Conservation (phyloP, 35 echinoderm and acorn worm species). For the Apostichopus japonicus region DNA sequence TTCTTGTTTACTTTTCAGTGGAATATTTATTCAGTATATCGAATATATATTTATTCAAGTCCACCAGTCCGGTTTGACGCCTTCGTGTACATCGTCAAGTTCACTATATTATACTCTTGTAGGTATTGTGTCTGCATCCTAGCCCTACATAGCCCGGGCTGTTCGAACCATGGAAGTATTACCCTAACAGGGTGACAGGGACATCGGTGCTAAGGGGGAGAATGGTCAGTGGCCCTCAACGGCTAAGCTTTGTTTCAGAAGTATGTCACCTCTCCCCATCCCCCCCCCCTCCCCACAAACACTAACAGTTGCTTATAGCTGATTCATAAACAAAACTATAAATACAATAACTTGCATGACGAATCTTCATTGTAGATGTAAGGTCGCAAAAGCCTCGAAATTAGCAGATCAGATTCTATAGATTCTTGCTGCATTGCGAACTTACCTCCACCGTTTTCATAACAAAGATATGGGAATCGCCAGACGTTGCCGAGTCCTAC, state of each 20-base stretch:
- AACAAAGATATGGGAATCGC: constrained; percentile 55
- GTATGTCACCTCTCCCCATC: neutral
- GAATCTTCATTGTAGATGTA: neutral
- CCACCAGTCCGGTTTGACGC: no score
- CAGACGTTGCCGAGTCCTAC: constrained; percentile 56
- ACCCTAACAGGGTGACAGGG: no score
- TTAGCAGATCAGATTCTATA: neutral
- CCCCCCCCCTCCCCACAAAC: neutral
- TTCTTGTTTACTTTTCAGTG: no score
- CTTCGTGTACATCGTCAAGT: no score
- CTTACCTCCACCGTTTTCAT: constrained; percentile 61
- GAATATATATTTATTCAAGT: no score
- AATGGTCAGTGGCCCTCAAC: no score
- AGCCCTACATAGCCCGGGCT: no score
- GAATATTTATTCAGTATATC: no score
- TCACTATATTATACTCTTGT: no score
- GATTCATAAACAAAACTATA: neutral
- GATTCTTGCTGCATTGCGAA: neutral
- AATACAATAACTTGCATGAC: neutral
- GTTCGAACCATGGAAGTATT: no score
- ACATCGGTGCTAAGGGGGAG: no score
- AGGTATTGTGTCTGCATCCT: no score
- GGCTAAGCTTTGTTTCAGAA: neutral
- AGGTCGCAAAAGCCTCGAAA: neutral
- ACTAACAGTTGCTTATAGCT: neutral